Evolutionary conservation across 2,113 vertebrate species (phyloP).

Genomic region (Platichthys stellatus): DNA sequence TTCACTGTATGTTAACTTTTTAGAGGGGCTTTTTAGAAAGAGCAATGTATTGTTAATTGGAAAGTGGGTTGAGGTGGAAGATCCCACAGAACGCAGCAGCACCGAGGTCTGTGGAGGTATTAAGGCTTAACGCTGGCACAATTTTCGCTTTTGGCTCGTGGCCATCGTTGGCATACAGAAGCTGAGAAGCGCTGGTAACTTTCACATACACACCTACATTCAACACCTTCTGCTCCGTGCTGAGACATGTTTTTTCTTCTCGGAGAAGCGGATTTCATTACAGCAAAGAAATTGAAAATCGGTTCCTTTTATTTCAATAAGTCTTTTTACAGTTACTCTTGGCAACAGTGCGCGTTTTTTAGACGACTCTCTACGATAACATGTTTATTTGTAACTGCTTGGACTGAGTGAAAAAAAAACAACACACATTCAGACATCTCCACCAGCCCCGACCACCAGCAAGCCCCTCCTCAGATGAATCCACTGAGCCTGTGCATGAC

Average conservation of each 20-base stretch:
- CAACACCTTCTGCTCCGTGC: conserved; percentile 4
- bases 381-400: conserved; percentile 16
- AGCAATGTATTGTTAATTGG: conserved; percentile 22
- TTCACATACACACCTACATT: conserved; percentile 8
- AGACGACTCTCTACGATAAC: neutral
- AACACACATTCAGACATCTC: conserved; percentile 15
- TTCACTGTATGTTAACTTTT: neutral
- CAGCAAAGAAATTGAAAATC: neutral
- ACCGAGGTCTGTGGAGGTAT: conserved; percentile 12
- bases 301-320: neutral
- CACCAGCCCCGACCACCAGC: neutral
- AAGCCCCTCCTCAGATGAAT: conserved; percentile 47
- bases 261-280: neutral
- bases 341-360: neutral
- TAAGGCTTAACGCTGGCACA: conserved; percentile 31
- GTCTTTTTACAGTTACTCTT: neutral
- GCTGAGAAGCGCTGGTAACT: neutral
- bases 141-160: conserved; percentile 22
- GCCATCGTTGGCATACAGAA: neutral
- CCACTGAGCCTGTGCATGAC: conserved; percentile 63
- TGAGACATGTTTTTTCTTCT: neutral
- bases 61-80: conserved; percentile 27
- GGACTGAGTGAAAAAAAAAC: neutral
- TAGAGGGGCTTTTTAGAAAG: neutral
- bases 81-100: neutral